Percentiles rank a stretch among this genome's conserved stretches.
phyloP scores from a whole-genome alignment of 92 coral and sea anemone species.

The Epizoanthus fatuus region DNA sequence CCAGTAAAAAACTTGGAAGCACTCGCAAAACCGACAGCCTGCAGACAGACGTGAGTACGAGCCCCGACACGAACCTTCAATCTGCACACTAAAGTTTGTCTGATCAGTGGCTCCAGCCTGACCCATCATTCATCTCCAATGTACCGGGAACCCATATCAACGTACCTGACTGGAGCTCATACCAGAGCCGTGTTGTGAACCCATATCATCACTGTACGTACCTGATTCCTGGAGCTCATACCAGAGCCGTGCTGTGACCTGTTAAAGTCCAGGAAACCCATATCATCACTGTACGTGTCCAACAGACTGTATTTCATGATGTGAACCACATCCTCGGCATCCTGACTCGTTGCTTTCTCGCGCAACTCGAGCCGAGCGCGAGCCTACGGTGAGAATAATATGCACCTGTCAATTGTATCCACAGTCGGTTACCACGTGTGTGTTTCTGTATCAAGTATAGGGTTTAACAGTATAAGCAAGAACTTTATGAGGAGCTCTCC shows the following conservation, averaged over 20 bases:
- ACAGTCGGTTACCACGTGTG: background rate
- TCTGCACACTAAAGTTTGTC: too few species aligned
- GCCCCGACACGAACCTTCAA: too few species aligned
- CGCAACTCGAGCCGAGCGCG: slow-evolving; percentile 97
- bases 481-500: too few species aligned
- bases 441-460: too few species aligned
- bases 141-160: too few species aligned
- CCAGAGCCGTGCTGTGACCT: slow-evolving; percentile 71
- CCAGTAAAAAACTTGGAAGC: too few species aligned
- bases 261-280: slow-evolving; percentile 92
- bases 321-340: slow-evolving; percentile 93
- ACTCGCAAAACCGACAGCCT: too few species aligned
- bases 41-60: too few species aligned
- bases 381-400: slow-evolving; percentile 58
- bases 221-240: background rate
- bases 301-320: slow-evolving; percentile 94
- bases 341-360: slow-evolving; percentile 91
- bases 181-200: slow-evolving; percentile 94
- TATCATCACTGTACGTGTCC: slow-evolving; percentile 91
- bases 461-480: too few species aligned
- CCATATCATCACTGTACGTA: too few species aligned
- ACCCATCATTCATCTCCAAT: too few species aligned
- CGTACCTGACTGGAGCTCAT: slow-evolving; percentile 65
- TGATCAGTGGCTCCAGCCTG: too few species aligned
- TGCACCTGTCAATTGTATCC: background rate